Conservation (phyloP, 2,113 vertebrate species). For the Ophthalmolycus amberensis region DNA sequence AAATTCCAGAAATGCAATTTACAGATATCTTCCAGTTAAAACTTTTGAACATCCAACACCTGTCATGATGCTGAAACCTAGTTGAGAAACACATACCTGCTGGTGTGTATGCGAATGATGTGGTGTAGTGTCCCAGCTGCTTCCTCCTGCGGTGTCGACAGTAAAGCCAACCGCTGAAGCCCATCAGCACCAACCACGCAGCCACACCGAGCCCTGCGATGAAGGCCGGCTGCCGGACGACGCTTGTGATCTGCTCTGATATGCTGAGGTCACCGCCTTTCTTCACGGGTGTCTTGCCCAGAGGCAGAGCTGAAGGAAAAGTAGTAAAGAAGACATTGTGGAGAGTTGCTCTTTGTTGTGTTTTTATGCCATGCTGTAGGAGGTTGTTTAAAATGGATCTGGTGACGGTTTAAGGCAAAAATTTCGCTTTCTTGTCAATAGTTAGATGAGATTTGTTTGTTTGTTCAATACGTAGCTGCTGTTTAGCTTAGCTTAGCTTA, state of each 20-base stretch:
- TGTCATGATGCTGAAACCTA: background rate
- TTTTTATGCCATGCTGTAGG: background rate
- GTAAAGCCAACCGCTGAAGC: conserved; percentile 90
- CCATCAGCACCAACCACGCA: conserved; percentile 90
- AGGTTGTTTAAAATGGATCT: background rate
- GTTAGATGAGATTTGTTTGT: background rate
- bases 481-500: background rate
- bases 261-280: conserved; percentile 78
- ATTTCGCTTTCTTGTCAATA: background rate
- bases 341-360: background rate
- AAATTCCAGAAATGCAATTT: conserved; percentile 1
- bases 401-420: background rate
- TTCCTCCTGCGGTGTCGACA: conserved; percentile 90
- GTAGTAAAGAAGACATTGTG: background rate
- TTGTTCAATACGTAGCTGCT: background rate
- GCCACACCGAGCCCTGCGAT: conserved; percentile 90
- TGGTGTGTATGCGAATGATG: conserved; percentile 94
- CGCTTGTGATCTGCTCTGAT: conserved; percentile 85
- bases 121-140: conserved; percentile 94
- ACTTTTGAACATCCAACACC: background rate
- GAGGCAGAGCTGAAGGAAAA: conserved; percentile 48
- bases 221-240: conserved; percentile 90
- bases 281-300: conserved; percentile 74
- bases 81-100: conserved; percentile 80
- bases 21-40: background rate